These are phyloP conservation scores for Suricata suricatta DNA, from an alignment of 2,113 vertebrate species.

Conservation along the genomic window DNA sequence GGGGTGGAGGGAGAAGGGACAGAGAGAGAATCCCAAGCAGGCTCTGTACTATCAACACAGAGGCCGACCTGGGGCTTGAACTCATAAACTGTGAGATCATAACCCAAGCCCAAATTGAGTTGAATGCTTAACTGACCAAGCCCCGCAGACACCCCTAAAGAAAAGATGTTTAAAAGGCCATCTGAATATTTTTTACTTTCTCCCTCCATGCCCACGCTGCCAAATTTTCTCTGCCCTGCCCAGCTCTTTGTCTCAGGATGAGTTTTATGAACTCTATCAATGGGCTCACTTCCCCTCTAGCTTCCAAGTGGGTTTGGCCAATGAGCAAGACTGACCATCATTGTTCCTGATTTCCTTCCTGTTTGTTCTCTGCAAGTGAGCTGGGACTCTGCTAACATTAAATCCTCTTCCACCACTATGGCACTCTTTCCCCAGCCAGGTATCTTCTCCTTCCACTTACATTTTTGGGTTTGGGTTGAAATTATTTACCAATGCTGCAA, in stretches of 20 bases:
- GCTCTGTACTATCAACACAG: too few relatives aligned
- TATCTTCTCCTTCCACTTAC: neutral
- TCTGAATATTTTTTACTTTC: neutral
- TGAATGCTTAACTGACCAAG: too few relatives aligned
- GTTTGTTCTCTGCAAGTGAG: neutral
- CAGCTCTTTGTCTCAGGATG: neutral
- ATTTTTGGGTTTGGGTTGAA: neutral
- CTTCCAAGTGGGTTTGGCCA: neutral
- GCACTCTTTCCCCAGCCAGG: neutral
- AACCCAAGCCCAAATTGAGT: too few relatives aligned
- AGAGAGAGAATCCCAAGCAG: too few relatives aligned
- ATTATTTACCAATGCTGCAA: neutral
- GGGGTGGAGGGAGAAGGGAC: too few relatives aligned
- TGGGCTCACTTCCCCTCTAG: neutral
- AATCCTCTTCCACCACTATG: neutral
- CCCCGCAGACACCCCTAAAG: neutral
- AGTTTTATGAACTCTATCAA: neutral
- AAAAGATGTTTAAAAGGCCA: neutral
- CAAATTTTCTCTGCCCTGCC: neutral
- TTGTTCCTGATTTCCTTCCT: neutral
- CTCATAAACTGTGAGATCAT: too few relatives aligned
- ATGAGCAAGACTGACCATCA: neutral
- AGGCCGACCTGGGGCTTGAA: too few relatives aligned
- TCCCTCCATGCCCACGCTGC: neutral
- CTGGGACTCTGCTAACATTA: neutral